Base-by-base conservation (phyloP, 1,140 invertebrate genomes). In the Argopecten irradians region DNA sequence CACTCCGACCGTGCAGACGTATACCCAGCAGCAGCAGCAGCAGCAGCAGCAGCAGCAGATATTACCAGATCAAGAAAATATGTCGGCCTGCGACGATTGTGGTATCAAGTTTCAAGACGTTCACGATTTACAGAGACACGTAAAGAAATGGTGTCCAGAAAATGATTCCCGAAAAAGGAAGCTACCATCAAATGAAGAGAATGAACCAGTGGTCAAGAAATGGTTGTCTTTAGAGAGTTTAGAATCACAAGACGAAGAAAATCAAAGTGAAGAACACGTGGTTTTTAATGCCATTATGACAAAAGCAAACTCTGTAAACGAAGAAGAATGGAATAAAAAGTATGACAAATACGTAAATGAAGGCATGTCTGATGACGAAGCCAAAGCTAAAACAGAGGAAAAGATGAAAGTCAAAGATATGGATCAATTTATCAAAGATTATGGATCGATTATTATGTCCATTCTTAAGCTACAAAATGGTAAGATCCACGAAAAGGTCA, bases 71-170 rank as follows among this genome's bases (percentile, higher is more conserved):
- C n/a, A n/a, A n/a, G 46, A 82, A 82, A 55, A 41, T 8, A 89
- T 89, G 88, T 84, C 88, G 32, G 82, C 82, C 11, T 86, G 87
- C 36, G 87, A 88, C 28, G 84, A 88, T 86, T 86, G 87, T 35
- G 84, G 84, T 3, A 22, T 89, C 19, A n/a, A 83, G 33, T 89
- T 86, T 36, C 55, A 91, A 89, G 86, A n/a, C 34, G n/a, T 39
- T 9, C 71, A 86, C 7, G 88, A 86, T 35, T 35, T 89, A 13
- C 55, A 86, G n/a, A 86, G 85, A 86, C 88, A 87, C 32, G 33
- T 82, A 11, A 89, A 85, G 1, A 33, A 43, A 83, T 86, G 36
- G 85, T 86, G 85, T 32, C 36, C 39, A 28, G 82, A 86, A 43
- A 89, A 83, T 39, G 19, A 39, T 34, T 11, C 32, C 0, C 0